Evolutionary conservation across 2,797 vertebrate genomes (phyloP), one percentile per base, ranked within the genome.

Genomic region (Intellagama lesueurii): DNA sequence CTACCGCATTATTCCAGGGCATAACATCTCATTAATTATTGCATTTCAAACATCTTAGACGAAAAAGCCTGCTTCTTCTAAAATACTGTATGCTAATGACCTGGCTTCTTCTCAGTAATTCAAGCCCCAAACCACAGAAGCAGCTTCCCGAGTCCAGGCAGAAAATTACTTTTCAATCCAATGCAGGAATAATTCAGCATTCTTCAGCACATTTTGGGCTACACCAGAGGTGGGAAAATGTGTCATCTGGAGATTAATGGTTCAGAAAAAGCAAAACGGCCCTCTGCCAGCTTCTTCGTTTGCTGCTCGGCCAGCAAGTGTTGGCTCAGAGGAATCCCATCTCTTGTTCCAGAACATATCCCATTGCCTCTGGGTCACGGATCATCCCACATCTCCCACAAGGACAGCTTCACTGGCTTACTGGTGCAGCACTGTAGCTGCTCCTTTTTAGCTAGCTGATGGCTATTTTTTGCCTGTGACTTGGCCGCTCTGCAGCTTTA

Each of bases 81-180:
- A 72, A 52, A 82, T 9, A n/a, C 78, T 44, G 77, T 84, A 17
- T 24, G 52, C 16, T 80, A 77, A 40, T 22, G 85, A 72, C 0
- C 0, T 12, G 9, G 26, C 72, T 90, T 81, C 47, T 78, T 49
- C 78, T 75, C 14, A 5, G 24, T n/a, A 80, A 66, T 77, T 44
- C 32, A 60, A 22, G 52, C 72, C 68, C 22, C 32, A 1, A 0
- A 90, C 66, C 11, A 80, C 35, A 1, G 49, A 64, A 60, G 40
- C 3, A n/a, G 0, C 40, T 66, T 73, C 69, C 12, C 4, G 60
- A 4, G 14, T 70, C 77, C 44, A 35, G 44, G 70, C 16, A 17
- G n/a, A 83, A 60, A 88, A 89, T 32, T 30, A 47, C 69, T 91
- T 82, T 87, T n/a, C 52, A 3, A 78, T 88, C 0, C 8, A 32